A percentile compares a stretch with the other conserved stretches of the same genome.
Conservation (phyloP, 2,113 vertebrate species). For the Plestiodon gilberti region DNA sequence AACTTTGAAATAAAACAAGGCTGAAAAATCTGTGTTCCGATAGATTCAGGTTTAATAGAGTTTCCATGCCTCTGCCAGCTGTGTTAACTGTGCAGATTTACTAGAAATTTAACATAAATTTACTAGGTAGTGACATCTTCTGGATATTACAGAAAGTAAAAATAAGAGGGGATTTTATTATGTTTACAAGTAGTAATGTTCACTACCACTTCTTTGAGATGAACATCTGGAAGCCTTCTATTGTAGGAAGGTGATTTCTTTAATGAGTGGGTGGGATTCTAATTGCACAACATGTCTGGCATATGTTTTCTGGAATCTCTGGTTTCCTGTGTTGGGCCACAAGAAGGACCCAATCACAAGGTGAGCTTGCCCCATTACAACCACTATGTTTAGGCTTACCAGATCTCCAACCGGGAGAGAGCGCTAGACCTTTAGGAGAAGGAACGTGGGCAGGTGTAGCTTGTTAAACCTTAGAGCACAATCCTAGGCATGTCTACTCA, state of each 20-base stretch:
- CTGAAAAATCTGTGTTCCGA: not conserved
- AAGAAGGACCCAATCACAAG: not conserved
- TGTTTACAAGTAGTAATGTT: not conserved
- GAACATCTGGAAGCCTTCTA: not conserved
- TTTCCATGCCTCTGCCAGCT: not conserved
- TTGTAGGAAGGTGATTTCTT: not conserved
- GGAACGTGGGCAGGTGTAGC: no score
- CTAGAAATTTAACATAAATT: not conserved
- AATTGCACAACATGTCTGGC: not conserved
- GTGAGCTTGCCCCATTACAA: not conserved
- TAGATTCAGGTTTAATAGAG: accelerated
- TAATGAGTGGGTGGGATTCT: not conserved
- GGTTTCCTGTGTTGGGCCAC: not conserved
- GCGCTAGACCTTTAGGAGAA: no score
- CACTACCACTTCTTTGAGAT: not conserved
- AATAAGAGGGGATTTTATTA: not conserved
- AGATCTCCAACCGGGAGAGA: no score
- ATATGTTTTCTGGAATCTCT: not conserved
- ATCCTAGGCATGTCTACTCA: no score
- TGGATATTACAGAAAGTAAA: not conserved
- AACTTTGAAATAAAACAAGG: not conserved
- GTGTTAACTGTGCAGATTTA: not conserved
- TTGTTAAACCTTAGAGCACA: no score
- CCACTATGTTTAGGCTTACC: no score
- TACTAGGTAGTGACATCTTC: not conserved